Conservation (phyloP, 53 echinoderm and acorn worm species). For the Luidia sarsii region DNA sequence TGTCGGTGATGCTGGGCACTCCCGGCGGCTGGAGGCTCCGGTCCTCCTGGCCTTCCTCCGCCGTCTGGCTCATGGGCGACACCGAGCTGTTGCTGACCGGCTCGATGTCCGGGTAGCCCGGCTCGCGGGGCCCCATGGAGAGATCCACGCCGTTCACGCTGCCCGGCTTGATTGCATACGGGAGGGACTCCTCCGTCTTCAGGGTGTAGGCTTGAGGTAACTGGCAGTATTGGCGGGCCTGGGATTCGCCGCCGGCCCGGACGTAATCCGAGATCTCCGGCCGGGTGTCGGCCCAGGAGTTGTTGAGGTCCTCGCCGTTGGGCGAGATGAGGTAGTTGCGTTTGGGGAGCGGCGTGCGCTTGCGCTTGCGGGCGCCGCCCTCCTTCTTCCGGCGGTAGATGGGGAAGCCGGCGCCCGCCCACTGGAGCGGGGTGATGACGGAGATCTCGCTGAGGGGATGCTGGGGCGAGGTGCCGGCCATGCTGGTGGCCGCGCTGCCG, state of each 20-base stretch:
- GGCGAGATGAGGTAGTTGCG: slow-evolving; percentile 82
- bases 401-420: slow-evolving; percentile 64
- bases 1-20: slow-evolving; percentile 14
- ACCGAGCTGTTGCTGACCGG: slow-evolving; percentile 56
- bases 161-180: slow-evolving; percentile 42
- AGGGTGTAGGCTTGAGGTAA: slow-evolving; percentile 29
- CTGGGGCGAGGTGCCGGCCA: slow-evolving; percentile 66
- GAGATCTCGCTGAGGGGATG: slow-evolving; percentile 71
- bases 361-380: slow-evolving; percentile 85
- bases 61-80: slow-evolving; percentile 49
- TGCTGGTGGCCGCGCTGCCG: slow-evolving; percentile 50
- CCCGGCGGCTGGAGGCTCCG: slow-evolving; percentile 24
- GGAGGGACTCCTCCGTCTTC: slow-evolving; percentile 28
- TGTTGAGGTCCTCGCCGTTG: slow-evolving; percentile 65
- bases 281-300: slow-evolving; percentile 76
- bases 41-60: slow-evolving; percentile 43
- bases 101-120: slow-evolving; percentile 51
- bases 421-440: slow-evolving; percentile 68
- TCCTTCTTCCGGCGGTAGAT: slow-evolving; percentile 74
- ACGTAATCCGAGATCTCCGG: slow-evolving; percentile 42
- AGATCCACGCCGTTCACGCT: slow-evolving; percentile 64
- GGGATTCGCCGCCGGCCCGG: slow-evolving; percentile 37
- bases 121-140: slow-evolving; percentile 35
- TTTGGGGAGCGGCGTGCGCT: slow-evolving; percentile 85
- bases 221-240: slow-evolving; percentile 34